Evolutionary conservation across 2,888 invertebrate species (phyloP), one percentile per base, ranked within the genome.

Genomic region (Byasa hedistus): DNA sequence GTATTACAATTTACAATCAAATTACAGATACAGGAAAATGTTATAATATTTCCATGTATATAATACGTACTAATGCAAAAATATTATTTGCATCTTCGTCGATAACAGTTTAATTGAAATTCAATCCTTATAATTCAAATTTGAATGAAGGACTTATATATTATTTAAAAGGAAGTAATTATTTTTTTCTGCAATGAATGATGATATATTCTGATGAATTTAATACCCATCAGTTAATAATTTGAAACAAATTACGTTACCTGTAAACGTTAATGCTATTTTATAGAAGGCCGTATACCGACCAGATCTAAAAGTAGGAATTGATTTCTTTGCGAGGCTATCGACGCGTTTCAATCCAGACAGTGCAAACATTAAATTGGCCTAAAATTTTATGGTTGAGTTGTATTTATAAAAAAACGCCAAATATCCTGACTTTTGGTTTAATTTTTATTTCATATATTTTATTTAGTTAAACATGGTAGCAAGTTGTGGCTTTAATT

Each of bases 181-280:
- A 32, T 22, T 66, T 65, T 65, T 66, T 65, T 66, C 61, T 23
- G 19, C 4, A 39, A 22, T 36, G 57, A 39, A 54, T 44, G 48
- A 55, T 65, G 23, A 44, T 24, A 57, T 44, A 55, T 48, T 48
- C 48, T n/a, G 48, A 48, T 48, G 48, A 24, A 55, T 52, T 52
- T 54, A 54, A 61, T 60, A 24, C 21, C 24, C 54, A 59, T 55
- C 54, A 55, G 21, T 54, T 44, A 55, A 59, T 59, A 39, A 65
- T 65, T 65, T 58, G 52, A 48, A 59, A 54, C 54, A 54, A 59
- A 65, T 59, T 58, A 57, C 52, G 51, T 51, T 58, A 52, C 56
- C 44, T 51, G 58, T 24, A 58, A 52, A 58, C 48, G 22, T 48
- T 64, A 36, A 57, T 24, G 51, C 36, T 32, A 57, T 57, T 27